These are phyloP conservation scores for Calephelis perditalis DNA, from an alignment of 2,888 invertebrate genomes.

Conservation along the genomic window DNA sequence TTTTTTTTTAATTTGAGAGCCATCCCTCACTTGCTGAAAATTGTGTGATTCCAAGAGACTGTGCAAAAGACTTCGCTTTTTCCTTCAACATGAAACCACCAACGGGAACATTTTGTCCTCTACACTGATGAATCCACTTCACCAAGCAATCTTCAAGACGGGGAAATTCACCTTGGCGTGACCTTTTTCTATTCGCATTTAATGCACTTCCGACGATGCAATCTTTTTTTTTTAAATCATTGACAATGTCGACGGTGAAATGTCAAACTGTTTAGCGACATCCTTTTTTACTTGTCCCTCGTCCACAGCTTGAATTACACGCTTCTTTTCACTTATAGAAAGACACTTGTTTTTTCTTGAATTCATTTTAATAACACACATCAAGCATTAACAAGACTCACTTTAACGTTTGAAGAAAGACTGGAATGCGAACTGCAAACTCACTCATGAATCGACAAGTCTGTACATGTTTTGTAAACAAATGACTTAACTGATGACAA, in stretches of 20 bases:
- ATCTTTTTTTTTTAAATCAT: no score
- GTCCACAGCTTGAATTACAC: not conserved
- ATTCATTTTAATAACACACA: not conserved
- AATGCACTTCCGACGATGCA: no score
- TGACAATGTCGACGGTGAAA: no score
- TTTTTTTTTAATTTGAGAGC: conserved; percentile 11
- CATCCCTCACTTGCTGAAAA: conserved; percentile 14
- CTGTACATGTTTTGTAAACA: not conserved
- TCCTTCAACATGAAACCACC: conserved; percentile 7
- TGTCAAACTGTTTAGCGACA: not conserved
- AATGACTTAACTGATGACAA: no score
- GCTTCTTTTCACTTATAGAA: not conserved
- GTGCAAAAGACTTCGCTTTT: conserved; percentile 10
- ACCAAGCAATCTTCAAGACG: conserved; percentile 13
- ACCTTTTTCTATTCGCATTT: no score
- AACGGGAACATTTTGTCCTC: conserved; percentile 7
- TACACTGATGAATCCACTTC: conserved; percentile 12
- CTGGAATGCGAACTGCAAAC: not conserved
- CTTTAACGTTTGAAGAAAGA: not conserved
- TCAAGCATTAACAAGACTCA: not conserved
- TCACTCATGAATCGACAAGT: not conserved
- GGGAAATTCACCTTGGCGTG: not conserved
- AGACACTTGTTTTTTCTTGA: not conserved
- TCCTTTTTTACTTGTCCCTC: not conserved
- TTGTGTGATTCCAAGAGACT: conserved; percentile 1